phyloP scores from a whole-genome alignment of 2,797 vertebrate species.

The Bradypus variegatus region DNA sequence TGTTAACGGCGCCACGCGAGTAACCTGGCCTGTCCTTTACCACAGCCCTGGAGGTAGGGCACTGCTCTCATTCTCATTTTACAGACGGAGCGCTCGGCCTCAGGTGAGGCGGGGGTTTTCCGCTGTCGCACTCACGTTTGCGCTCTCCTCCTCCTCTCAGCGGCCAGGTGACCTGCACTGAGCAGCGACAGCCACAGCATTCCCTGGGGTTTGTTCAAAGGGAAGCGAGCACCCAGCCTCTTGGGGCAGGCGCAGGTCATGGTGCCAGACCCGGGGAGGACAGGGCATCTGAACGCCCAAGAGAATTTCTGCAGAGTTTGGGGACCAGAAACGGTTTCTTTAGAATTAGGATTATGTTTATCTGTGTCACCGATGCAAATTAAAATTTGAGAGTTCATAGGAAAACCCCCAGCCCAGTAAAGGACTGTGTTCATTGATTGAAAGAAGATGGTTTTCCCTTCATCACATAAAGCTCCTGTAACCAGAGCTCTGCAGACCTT shows the following conservation, averaged over 20 bases:
- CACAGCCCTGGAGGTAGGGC: neutral
- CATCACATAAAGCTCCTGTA: neutral
- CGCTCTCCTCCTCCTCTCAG: no score
- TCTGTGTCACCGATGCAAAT: neutral
- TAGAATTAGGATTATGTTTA: neutral
- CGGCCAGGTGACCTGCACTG: neutral
- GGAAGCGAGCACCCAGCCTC: neutral
- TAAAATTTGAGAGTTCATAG: neutral
- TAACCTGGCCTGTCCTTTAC: no score
- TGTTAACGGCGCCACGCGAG: rapidly evolving
- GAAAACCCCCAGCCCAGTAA: neutral
- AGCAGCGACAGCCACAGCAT: neutral
- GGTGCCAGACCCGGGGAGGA: neutral
- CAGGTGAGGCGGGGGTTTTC: no score
- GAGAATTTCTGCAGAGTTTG: neutral
- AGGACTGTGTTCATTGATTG: neutral
- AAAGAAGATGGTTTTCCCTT: neutral
- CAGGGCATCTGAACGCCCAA: neutral
- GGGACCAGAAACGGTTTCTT: neutral
- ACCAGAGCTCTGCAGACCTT: neutral
- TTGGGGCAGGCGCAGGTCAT: neutral
- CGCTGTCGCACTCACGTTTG: no score
- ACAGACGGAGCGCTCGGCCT: neutral
- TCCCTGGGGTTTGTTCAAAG: neutral
- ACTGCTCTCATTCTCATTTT: neutral